Evolutionary conservation across 2,888 invertebrate species (phyloP).

Genomic region (Nephrotoma guestfalica): DNA sequence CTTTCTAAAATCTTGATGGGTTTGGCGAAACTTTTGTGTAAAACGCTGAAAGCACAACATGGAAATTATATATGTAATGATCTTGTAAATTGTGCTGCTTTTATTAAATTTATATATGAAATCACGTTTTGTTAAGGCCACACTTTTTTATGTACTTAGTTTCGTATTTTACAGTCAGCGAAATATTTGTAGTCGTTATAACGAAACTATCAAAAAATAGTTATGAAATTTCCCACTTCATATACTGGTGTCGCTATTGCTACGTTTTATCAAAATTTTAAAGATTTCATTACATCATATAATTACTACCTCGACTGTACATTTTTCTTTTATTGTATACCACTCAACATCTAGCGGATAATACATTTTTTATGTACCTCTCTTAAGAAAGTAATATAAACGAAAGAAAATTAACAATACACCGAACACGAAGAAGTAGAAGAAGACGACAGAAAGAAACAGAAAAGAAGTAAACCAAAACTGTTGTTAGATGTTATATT

Average conservation of each 20-base stretch:
- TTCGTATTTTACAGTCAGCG: background rate
- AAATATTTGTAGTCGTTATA: background rate
- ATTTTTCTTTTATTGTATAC: background rate
- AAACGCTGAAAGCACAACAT: background rate
- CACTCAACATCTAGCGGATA: conserved; percentile 1
- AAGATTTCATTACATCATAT: background rate
- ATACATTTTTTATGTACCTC: background rate
- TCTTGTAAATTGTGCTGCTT: background rate
- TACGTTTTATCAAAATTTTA: background rate
- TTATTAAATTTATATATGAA: background rate
- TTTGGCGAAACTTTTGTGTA: background rate
- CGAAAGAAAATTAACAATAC: background rate
- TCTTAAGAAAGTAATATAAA: background rate
- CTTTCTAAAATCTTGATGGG: background rate
- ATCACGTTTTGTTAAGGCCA: background rate
- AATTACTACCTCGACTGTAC: background rate
- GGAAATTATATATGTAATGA: background rate
- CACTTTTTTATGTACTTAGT: background rate
- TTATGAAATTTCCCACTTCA: too few relatives aligned
- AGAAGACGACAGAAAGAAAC: background rate
- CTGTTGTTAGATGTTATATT: background rate
- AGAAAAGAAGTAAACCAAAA: background rate
- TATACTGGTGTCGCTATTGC: too few relatives aligned
- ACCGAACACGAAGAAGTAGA: background rate
- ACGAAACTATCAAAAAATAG: background rate